Evolutionary conservation across 2,888 invertebrate species (phyloP).

Genomic region (Tribolium freemani): DNA sequence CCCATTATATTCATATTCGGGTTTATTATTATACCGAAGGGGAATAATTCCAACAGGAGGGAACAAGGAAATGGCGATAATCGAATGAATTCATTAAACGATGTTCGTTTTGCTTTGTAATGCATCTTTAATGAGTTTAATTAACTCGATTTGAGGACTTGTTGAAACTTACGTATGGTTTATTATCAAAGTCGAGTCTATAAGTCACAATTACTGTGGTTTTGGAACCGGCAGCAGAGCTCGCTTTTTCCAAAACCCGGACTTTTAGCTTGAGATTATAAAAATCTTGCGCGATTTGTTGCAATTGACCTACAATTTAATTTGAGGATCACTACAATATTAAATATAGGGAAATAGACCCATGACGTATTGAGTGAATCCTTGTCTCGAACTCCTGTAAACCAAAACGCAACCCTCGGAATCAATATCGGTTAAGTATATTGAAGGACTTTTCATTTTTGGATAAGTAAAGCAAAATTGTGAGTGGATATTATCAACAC

Average conservation of each 20-base stretch:
- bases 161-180: constrained; percentile 76
- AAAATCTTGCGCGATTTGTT: constrained; percentile 87
- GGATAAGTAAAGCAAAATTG: constrained; percentile 94
- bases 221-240: constrained; percentile 63
- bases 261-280: constrained; percentile 81
- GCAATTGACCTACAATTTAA: constrained; percentile 78
- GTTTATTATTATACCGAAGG: constrained; percentile 86
- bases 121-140: constrained; percentile 53
- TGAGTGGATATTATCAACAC: constrained; percentile 91
- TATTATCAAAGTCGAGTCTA: constrained; percentile 88
- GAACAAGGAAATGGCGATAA: constrained; percentile 76
- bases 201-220: constrained; percentile 76
- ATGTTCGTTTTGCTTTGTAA: constrained; percentile 52
- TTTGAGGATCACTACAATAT: neutral
- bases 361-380: constrained; percentile 86
- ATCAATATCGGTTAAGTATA: constrained; percentile 89
- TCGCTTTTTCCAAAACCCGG: constrained; percentile 78
- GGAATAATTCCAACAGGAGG: constrained; percentile 84
- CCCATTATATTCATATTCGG: constrained; percentile 80
- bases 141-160: constrained; percentile 2
- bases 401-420: constrained; percentile 85
- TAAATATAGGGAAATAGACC: constrained; percentile 69
- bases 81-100: constrained; percentile 51
- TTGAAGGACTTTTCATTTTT: constrained; percentile 92
- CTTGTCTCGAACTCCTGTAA: constrained; percentile 85